These are phyloP conservation scores for Stenodera caucasica DNA, from an alignment of 2,888 invertebrate genomes.

Conservation along the genomic window DNA sequence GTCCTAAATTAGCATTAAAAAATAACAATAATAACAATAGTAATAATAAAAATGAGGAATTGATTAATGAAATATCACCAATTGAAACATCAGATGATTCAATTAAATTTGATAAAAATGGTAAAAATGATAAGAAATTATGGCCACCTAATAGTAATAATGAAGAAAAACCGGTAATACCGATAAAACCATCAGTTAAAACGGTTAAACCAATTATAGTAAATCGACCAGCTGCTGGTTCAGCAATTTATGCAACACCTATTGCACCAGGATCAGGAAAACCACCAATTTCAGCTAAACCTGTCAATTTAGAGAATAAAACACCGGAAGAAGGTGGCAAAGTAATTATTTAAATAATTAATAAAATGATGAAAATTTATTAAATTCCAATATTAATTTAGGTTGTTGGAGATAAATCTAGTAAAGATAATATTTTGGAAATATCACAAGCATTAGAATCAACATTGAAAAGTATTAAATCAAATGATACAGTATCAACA, in stretches of 20 bases:
- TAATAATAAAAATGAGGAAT: constrained; percentile 51
- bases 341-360: constrained; percentile 41
- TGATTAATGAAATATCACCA: constrained; percentile 51
- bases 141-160: constrained; percentile 57
- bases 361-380: not conserved
- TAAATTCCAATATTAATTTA: not conserved
- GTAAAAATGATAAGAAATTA: constrained; percentile 56
- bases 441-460: constrained; percentile 67
- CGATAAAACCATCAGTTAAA: constrained; percentile 68
- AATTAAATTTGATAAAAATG: constrained; percentile 39
- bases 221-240: constrained; percentile 55
- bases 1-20: constrained; percentile 66
- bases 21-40: constrained; percentile 40
- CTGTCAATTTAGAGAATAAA: constrained; percentile 51
- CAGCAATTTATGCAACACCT: constrained; percentile 82
- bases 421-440: constrained; percentile 64
- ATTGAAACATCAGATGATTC: constrained; percentile 54
- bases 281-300: constrained; percentile 60
- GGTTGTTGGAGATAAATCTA: constrained; percentile 41
- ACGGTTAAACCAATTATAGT: constrained; percentile 62
- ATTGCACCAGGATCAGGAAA: constrained; percentile 50
- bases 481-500: constrained; percentile 60
- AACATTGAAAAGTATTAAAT: constrained; percentile 64
- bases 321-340: constrained; percentile 52
- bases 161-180: constrained; percentile 71